A percentile compares a stretch with the other conserved stretches of the same genome.
phyloP scores from a whole-genome alignment of 2,113 vertebrate species.

The Ornithorhynchus anatinus region DNA sequence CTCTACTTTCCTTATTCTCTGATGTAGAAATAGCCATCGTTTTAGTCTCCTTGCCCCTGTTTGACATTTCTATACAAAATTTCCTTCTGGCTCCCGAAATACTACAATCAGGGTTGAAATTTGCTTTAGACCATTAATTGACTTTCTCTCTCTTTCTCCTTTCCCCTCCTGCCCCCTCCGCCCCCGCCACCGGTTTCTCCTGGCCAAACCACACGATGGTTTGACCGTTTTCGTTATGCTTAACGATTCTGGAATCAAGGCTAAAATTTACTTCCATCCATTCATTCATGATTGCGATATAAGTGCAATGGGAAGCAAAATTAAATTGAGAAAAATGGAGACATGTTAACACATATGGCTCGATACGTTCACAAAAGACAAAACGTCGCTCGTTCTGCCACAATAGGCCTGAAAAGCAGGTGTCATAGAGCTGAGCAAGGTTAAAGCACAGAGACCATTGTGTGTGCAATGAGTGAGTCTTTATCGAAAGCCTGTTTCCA shows the following conservation, averaged over 20 bases:
- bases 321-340: slow-evolving; percentile 67
- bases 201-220: background rate
- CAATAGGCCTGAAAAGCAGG: slow-evolving; percentile 66
- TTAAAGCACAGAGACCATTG: slow-evolving; percentile 65
- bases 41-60: too few relatives aligned
- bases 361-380: slow-evolving; percentile 62
- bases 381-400: slow-evolving; percentile 65
- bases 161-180: background rate
- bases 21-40: too few relatives aligned
- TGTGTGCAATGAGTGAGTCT: slow-evolving; percentile 64
- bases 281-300: slow-evolving; percentile 57
- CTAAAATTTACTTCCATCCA: slow-evolving; percentile 59
- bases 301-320: slow-evolving; percentile 63
- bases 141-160: background rate
- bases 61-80: too few relatives aligned
- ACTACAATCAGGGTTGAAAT: background rate
- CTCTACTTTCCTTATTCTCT: too few relatives aligned
- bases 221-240: slow-evolving; percentile 43
- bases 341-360: slow-evolving; percentile 64
- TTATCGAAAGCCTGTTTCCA: slow-evolving; percentile 66
- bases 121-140: background rate
- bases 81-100: too few relatives aligned
- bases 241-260: slow-evolving; percentile 53
- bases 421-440: slow-evolving; percentile 70
- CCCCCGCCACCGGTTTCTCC: background rate